Base-by-base conservation (phyloP, 2,888 invertebrate species). In the Tetheella fluctuosa region DNA sequence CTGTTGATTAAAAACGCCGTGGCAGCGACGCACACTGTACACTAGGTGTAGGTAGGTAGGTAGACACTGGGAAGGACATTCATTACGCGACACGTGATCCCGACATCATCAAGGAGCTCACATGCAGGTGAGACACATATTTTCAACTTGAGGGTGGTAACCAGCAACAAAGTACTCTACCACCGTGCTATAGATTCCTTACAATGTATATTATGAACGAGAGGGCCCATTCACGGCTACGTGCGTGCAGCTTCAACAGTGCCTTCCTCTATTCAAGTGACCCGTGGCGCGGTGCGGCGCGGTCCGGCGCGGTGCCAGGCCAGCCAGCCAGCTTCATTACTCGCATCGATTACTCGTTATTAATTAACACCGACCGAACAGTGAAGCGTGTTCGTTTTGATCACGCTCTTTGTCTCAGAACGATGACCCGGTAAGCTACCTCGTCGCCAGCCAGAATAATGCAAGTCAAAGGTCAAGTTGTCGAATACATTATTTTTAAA, bases 71-170 rank as follows among this genome's bases (percentile, higher is more conserved):
- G n/a, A n/a, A n/a, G n/a, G n/a, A n/a, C 30, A 39, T 15, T 39
- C 37, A 39, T 39, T 15, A 39, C n/a, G 42, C 42, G 30, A 57
- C 54, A n/a, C n/a, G 48, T 48, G 54, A 53, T 34, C 23, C 25
- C 23, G 48, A 48, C 23, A 42, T 28, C 54, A 58, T 66, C 39
- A 61, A 48, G 58, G 58, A 42, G 42, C 42, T 42, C 42, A 17
- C 37, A 2, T 39, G 15, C 37, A 39, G 15, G 17, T 17, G 42
- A 17, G 7, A 2, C n/a, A n/a, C n/a, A n/a, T n/a, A n/a, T n/a
- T n/a, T n/a, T n/a, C n/a, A n/a, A n/a, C n/a, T n/a, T n/a, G n/a
- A n/a, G n/a, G n/a, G n/a, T n/a, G n/a, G n/a, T n/a, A n/a, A n/a
- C n/a, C n/a, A n/a, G n/a, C n/a, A n/a, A n/a, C n/a, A n/a, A n/a